Evolutionary conservation across 2,113 vertebrate genomes (phyloP).

Genomic region (Gambusia holbrooki): DNA sequence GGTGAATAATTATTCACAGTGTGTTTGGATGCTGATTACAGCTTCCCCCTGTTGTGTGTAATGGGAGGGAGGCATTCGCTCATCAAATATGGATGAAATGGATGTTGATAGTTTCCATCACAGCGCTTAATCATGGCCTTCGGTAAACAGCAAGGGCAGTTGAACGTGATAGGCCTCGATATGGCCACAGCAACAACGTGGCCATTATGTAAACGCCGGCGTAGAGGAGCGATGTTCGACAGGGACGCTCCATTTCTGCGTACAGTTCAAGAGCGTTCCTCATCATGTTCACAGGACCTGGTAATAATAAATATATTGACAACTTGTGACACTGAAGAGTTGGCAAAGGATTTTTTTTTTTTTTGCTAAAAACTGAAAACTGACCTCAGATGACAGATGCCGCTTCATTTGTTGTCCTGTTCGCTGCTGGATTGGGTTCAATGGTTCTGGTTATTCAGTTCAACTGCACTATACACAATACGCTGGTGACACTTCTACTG

Average conservation of each 20-base stretch:
- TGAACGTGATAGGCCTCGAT: constrained; percentile 13
- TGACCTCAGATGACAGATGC: constrained; percentile 32
- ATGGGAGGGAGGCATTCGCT: constrained; percentile 60
- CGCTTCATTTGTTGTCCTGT: neutral
- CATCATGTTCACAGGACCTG: neutral
- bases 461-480: too few relatives aligned
- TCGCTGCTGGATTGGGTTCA: neutral
- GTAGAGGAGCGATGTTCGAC: neutral
- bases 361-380: neutral
- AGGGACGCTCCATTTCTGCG: neutral
- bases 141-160: constrained; percentile 48
- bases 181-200: constrained; percentile 32
- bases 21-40: constrained; percentile 74
- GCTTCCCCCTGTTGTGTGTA: constrained; percentile 65
- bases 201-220: constrained; percentile 21
- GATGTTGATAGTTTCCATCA: constrained; percentile 67
- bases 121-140: constrained; percentile 65
- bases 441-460: neutral
- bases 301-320: neutral
- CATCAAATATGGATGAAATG: constrained; percentile 77
- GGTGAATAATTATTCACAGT: constrained; percentile 72
- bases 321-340: too few relatives aligned
- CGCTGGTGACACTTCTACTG: too few relatives aligned
- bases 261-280: neutral
- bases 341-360: too few relatives aligned